phyloP scores from a whole-genome alignment of 2,113 vertebrate species.

The Uria aalge region DNA sequence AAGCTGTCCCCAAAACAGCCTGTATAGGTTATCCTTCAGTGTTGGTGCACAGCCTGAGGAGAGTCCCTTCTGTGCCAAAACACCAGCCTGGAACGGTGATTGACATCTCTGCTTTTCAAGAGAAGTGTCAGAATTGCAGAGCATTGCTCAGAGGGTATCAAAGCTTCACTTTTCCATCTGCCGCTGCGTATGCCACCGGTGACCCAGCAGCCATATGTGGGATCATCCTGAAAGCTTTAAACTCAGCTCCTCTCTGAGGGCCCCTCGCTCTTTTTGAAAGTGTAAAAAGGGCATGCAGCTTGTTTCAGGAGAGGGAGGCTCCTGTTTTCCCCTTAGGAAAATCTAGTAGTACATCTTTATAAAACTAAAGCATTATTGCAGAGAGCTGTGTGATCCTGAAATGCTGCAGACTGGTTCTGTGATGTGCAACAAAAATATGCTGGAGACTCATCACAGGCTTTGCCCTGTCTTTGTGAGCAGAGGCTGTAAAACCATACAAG shows the following conservation, averaged over 20 bases:
- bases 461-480: background rate
- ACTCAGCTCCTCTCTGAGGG: background rate
- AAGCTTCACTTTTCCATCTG: slow-evolving; percentile 27
- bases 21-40: background rate
- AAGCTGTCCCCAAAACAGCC: background rate
- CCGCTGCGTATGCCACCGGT: background rate
- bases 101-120: slow-evolving; percentile 14
- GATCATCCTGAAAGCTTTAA: background rate
- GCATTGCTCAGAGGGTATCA: background rate
- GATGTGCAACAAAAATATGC: background rate
- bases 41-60: background rate
- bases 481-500: background rate
- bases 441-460: background rate
- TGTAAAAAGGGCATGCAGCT: background rate
- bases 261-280: background rate
- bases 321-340: background rate
- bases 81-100: background rate
- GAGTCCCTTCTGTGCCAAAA: background rate
- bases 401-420: background rate
- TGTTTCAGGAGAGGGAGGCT: background rate
- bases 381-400: background rate
- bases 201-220: background rate
- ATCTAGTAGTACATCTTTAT: background rate
- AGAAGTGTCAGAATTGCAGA: slow-evolving; percentile 5
- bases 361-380: background rate